phyloP scores from a whole-genome alignment of 2,888 invertebrate genomes.

The Alloscopus bannaensis region DNA sequence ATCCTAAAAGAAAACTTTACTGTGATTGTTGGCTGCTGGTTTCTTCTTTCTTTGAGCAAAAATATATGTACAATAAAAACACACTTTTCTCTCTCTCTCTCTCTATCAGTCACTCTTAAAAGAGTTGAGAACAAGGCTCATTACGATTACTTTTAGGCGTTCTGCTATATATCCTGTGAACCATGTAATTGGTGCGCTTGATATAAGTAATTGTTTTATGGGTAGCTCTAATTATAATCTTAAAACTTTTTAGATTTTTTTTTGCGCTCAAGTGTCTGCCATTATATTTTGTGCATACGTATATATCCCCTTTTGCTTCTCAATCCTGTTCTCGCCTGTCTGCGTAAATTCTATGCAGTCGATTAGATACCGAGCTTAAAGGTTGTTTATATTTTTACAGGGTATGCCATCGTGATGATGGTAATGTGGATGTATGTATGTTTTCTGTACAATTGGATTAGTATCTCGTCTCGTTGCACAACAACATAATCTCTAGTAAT shows the following conservation, averaged over 20 bases:
- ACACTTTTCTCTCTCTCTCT: no score
- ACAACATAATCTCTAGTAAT: slow-evolving; percentile 14
- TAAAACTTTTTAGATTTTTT: not conserved
- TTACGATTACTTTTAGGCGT: slow-evolving; percentile 14
- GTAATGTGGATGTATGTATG: not conserved
- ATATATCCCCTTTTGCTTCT: no score
- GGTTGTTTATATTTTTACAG: no score
- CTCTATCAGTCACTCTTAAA: no score
- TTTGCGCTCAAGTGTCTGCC: not conserved
- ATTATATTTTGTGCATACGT: not conserved
- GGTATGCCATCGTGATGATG: no score
- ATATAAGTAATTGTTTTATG: slow-evolving; percentile 21
- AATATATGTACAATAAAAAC: no score
- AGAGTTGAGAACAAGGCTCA: no score
- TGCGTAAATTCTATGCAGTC: no score
- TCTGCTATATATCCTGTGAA: slow-evolving; percentile 31
- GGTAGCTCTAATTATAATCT: slow-evolving; percentile 14
- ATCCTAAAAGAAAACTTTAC: no score
- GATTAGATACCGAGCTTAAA: not conserved
- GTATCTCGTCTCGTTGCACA: slow-evolving; percentile 11
- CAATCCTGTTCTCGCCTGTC: no score
- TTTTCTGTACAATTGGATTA: slow-evolving; percentile 35
- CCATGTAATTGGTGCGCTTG: slow-evolving; percentile 41
- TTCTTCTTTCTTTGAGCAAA: no score
- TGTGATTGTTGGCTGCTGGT: no score